A percentile compares a stretch with the other conserved stretches of the same genome.
Conservation (phyloP, 2,888 invertebrate genomes). For the Phragmatobia fuliginosa region DNA sequence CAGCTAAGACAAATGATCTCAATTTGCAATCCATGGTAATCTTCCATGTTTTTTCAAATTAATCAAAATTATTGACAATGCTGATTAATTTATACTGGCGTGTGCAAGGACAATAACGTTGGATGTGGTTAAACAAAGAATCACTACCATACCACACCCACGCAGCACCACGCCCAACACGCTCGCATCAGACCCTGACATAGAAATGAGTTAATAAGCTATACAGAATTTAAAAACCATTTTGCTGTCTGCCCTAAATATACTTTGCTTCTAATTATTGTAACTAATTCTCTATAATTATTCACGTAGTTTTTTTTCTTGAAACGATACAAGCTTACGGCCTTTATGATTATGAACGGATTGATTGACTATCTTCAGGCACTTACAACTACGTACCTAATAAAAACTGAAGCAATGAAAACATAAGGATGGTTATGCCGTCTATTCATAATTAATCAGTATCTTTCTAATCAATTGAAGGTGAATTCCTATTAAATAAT, state of each 20-base stretch:
- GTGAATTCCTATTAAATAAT: too few species aligned
- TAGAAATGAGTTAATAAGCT: conserved; percentile 47
- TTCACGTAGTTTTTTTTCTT: background rate
- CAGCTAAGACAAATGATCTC: background rate
- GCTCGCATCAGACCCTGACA: conserved; percentile 53
- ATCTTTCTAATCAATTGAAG: too few species aligned
- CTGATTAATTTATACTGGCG: conserved; percentile 28
- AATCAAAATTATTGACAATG: conserved; percentile 34
- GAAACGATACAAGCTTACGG: background rate
- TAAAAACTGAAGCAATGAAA: background rate
- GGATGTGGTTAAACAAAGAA: conserved; percentile 49
- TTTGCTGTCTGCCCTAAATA: conserved; percentile 1
- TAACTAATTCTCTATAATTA: background rate
- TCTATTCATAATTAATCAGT: background rate
- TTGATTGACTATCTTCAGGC: background rate
- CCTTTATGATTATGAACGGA: background rate
- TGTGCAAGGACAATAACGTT: conserved; percentile 48
- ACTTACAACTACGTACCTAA: background rate
- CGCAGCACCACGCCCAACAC: conserved; percentile 47
- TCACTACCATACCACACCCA: conserved; percentile 40
- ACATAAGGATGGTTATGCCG: background rate
- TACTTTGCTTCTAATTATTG: background rate
- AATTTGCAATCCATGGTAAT: background rate
- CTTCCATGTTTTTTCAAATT: background rate
- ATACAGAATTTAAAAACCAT: conserved; percentile 14